Evolutionary conservation across 2,113 vertebrate genomes (phyloP), one percentile per base, ranked within the genome.

Genomic region (Bos javanicus): DNA sequence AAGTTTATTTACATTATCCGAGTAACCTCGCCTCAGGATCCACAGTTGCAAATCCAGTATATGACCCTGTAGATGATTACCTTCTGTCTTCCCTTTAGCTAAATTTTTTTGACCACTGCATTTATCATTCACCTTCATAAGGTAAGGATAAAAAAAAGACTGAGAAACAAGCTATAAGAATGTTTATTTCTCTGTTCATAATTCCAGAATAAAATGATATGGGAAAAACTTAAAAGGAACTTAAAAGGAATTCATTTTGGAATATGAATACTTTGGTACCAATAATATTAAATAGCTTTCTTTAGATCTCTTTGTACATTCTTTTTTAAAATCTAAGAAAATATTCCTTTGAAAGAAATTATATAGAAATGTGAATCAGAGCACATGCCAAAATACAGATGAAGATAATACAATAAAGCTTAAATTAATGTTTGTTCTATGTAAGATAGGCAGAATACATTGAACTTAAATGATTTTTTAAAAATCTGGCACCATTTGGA

Each of bases 301-400:
- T 80, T 93, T 76, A 96, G 56, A 91, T 30, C 30, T 86, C 23
- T 84, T 74, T 57, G 25, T 87, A 36, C 25, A 3, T 67, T 88
- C 4, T 60, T 85, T 96, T 89, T 94, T 59, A 59, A 59, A 93
- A 88, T 78, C 48, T 39, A 92, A 87, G n/a, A 33, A 78, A 95
- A 83, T 87, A 86, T 71, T 85, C 23, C 28, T 64, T 88, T 91
- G 48, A 90, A 74, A 91, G 6, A 94, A 95, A 82, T 96, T n/a
- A 17, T 90, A 90, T 26, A 81, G 33, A 64, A 13, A 96, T 14
- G 52, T 82, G 36, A 64, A 87, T 95, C 62, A 96, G 48, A 92
- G 81, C 36, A 92, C n/a, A 1, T 50, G 43, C 33, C 43, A 95
- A 95, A 95, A 90, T 81, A 94, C 2, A 92, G 15, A 54, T 33